A percentile compares a stretch with the other conserved stretches of the same genome.
These are phyloP conservation scores for Troides helena DNA, from an alignment of 2,888 invertebrate genomes.

Conservation along the genomic window DNA sequence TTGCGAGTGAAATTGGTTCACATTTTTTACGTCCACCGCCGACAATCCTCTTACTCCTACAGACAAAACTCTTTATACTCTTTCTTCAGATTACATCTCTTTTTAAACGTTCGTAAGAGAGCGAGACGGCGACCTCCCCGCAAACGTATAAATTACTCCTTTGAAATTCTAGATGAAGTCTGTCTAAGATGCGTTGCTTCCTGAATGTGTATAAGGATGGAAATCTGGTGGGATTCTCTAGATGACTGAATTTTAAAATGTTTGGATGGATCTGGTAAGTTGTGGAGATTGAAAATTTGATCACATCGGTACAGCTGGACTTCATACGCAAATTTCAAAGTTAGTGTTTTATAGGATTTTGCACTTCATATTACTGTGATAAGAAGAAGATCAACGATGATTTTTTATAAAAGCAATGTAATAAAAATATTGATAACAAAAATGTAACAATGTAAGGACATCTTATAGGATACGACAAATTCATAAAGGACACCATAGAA, in stretches of 20 bases:
- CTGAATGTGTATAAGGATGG: not conserved
- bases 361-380: not conserved
- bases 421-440: not conserved
- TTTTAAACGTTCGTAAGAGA: conserved; percentile 31
- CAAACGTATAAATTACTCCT: conserved; percentile 5
- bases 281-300: no score
- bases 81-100: conserved; percentile 60
- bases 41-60: conserved; percentile 41
- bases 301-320: no score
- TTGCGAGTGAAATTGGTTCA: conserved; percentile 71
- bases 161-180: conserved; percentile 12
- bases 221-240: not conserved
- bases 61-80: conserved; percentile 50
- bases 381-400: not conserved
- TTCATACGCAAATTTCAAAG: no score
- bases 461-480: no score
- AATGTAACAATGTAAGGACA: not conserved
- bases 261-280: not conserved
- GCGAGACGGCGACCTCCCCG: conserved; percentile 25
- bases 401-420: not conserved
- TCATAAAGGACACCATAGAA: no score
- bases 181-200: conserved; percentile 2
- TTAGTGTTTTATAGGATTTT: no score
- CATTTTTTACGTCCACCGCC: conserved; percentile 68
- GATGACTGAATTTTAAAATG: conserved; percentile 2